Percentiles rank a stretch among this genome's conserved stretches.
Conservation (phyloP, 2,113 vertebrate species). For the Phyllopteryx taeniolatus region DNA sequence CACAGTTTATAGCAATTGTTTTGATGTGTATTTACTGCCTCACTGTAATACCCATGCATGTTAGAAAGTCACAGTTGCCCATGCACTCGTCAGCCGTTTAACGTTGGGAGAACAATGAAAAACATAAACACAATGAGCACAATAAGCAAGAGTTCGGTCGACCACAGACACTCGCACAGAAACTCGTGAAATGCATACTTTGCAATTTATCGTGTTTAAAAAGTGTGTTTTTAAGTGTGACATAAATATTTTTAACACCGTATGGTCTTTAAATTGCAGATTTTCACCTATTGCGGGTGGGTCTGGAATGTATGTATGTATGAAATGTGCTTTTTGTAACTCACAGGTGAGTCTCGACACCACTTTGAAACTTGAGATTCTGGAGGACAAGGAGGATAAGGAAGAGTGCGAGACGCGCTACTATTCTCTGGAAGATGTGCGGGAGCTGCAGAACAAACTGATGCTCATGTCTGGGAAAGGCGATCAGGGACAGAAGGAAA, state of each 20-base stretch:
- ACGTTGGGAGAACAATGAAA: too few species aligned
- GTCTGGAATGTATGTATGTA: too few species aligned
- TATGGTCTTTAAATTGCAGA: too few species aligned
- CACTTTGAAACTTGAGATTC: constrained; percentile 75
- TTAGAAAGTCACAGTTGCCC: neutral
- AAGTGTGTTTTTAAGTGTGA: too few species aligned
- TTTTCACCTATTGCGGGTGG: too few species aligned
- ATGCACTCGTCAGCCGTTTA: too few species aligned
- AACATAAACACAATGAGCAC: too few species aligned
- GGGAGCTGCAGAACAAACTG: constrained; percentile 91
- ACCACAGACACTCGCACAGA: too few species aligned
- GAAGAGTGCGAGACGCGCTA: constrained; percentile 41
- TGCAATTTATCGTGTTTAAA: neutral
- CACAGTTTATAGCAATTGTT: neutral
- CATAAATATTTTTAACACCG: too few species aligned
- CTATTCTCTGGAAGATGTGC: constrained; percentile 84
- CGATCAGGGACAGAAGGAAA: constrained; percentile 82
- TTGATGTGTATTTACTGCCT: neutral
- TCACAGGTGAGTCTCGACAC: constrained; percentile 76
- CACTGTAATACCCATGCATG: neutral
- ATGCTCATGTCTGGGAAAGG: constrained; percentile 96
- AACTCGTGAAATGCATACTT: too few species aligned
- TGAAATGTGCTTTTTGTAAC: constrained; percentile 4
- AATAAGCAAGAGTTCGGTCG: too few species aligned
- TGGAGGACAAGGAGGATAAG: constrained; percentile 65